Percentiles rank a stretch among this genome's conserved stretches.
Conservation (phyloP, 2,888 invertebrate genomes). For the Gymnocheta viridis region DNA sequence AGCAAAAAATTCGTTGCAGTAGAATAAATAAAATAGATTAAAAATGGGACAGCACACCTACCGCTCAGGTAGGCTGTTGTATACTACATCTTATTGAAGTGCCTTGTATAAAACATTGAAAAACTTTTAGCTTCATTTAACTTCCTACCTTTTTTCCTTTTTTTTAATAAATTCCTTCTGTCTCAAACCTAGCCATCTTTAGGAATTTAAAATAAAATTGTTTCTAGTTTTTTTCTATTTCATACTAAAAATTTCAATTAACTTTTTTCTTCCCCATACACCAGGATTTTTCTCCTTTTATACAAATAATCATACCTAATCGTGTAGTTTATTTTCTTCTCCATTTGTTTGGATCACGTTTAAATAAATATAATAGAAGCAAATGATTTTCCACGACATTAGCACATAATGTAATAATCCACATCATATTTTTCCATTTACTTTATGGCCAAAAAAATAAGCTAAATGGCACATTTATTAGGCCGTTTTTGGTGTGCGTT, state of each 20-base stretch:
- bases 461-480: slow-evolving; percentile 41
- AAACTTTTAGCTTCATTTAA: too few species aligned
- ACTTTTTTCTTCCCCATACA: neutral
- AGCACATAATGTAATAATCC: slow-evolving; percentile 46
- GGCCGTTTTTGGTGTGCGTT: neutral
- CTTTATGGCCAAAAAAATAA: slow-evolving; percentile 8
- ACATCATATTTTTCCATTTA: slow-evolving; percentile 26
- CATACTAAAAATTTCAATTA: neutral
- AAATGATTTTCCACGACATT: slow-evolving; percentile 55
- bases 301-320: neutral
- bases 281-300: too few species aligned
- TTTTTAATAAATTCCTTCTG: neutral
- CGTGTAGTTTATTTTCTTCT: neutral
- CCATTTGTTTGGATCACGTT: slow-evolving; percentile 14
- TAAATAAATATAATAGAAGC: slow-evolving; percentile 12
- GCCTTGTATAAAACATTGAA: too few species aligned
- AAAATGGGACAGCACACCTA: too few species aligned
- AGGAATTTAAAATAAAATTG: too few species aligned
- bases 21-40: too few species aligned
- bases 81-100: too few species aligned
- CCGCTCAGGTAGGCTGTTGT: too few species aligned
- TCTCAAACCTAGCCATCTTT: neutral
- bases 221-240: neutral
- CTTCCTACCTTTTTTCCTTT: neutral
- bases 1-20: too few species aligned